Evolutionary conservation across 2,113 vertebrate genomes (phyloP), one percentile per base, ranked within the genome.

Genomic region (Dryoscopus gambensis): DNA sequence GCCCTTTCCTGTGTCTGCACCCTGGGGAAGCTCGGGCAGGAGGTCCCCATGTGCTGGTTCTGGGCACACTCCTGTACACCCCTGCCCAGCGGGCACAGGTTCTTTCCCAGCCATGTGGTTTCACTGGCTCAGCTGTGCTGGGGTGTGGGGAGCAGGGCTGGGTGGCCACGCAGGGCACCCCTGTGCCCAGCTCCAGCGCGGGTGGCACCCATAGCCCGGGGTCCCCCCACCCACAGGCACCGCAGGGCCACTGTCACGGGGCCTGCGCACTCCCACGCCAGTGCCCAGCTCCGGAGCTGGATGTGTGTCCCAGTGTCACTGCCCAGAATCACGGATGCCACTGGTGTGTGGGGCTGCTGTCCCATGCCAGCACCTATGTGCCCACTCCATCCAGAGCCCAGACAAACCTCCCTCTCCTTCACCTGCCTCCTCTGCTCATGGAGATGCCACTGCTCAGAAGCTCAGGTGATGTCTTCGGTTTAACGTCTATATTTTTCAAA

Each of bases 161-260:
- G 56, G 22, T 55, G 2, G 31, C 33, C 11, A 28, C 0, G 0
- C 3, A 5, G 44, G 19, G 35, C 46, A 78, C 3, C 11, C 11
- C 30, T 7, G 49, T 8, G 25, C 28, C 47, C 22, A 3, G 19
- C 21, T 24, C 60, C 57, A 64, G n/a, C 0, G 0, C 55, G 19
- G n/a, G 24, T 44, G 37, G 42, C 63, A 67, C 27, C 18, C 3
- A 4, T 55, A 59, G 27, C 13, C 37, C 42, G 10, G 2, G 8
- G 17, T 74, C 15, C 20, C n/a, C 47, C 14, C 15, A 12, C 2
- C 13, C 55, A 52, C 12, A 7, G 2, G 5, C 31, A 31, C 31
- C 0, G 0, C 4, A 7, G 57, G 31, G 28, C 21, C 2, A 0
- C 12, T 4, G 46, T 11, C 71, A 40, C 9, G 0, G 37, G 39